These are phyloP conservation scores for Erpetoichthys calabaricus DNA, from an alignment of 2,797 vertebrate genomes.

Conservation along the genomic window DNA sequence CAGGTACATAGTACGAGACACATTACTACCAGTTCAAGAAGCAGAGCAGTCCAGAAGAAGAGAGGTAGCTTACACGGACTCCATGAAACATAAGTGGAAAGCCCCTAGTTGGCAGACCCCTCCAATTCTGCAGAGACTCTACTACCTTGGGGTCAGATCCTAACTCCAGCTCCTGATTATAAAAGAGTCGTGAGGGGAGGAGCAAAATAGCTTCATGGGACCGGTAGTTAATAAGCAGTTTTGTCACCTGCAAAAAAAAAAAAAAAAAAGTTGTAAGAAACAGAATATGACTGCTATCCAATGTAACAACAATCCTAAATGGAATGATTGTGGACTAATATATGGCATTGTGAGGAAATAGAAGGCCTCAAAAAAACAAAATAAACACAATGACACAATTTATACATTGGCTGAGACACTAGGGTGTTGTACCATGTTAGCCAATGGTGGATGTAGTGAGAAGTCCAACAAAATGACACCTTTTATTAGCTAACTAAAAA, in stretches of 20 bases:
- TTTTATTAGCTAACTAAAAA: too few species aligned
- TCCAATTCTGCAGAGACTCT: conserved; percentile 69
- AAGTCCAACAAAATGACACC: too few species aligned
- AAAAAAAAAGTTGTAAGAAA: conserved; percentile 3
- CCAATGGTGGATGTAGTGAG: too few species aligned
- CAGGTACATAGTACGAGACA: not conserved
- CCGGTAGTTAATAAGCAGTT: conserved; percentile 85
- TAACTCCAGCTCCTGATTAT: conserved; percentile 65
- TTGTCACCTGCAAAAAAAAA: conserved; percentile 63
- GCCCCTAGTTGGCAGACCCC: conserved; percentile 63
- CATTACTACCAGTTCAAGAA: not conserved
- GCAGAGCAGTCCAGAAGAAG: not conserved
- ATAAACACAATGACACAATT: too few species aligned
- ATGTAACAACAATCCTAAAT: too few species aligned
- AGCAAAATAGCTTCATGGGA: conserved; percentile 69
- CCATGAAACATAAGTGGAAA: conserved; percentile 89
- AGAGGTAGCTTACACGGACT: conserved; percentile 55
- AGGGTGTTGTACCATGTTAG: too few species aligned
- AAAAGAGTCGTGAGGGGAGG: conserved; percentile 81
- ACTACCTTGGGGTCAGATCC: conserved; percentile 53
- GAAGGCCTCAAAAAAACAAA: too few species aligned
- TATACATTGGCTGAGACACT: too few species aligned
- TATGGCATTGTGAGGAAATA: too few species aligned
- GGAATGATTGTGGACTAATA: too few species aligned
- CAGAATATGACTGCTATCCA: too few species aligned